Conservation (phyloP, 2,888 invertebrate species). For the Acholoe squamosa region DNA sequence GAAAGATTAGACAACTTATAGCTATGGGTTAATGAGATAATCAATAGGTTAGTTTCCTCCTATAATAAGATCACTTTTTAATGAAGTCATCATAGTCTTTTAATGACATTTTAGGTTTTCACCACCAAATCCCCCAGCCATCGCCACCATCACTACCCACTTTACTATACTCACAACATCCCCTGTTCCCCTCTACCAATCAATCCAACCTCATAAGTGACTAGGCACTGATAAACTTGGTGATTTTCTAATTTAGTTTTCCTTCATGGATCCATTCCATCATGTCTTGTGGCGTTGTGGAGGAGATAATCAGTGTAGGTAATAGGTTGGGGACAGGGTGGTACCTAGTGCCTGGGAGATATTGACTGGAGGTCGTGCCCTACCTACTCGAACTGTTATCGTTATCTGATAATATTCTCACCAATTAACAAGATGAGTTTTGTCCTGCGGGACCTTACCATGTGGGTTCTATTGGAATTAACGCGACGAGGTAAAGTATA, state of each 20-base stretch:
- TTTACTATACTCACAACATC: background rate
- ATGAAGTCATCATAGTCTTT: background rate
- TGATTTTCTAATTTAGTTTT: constrained; percentile 5
- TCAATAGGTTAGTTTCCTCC: background rate
- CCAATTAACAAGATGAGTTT: constrained; percentile 3
- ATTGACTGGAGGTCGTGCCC: constrained; percentile 16
- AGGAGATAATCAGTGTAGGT: constrained; percentile 29
- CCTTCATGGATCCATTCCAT: background rate
- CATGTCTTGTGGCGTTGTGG: background rate
- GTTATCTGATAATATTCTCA: constrained; percentile 9
- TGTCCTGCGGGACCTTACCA: background rate
- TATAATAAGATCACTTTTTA: constrained; percentile 27
- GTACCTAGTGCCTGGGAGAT: constrained; percentile 34
- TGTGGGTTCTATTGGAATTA: too few relatives aligned
- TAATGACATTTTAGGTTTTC: background rate
- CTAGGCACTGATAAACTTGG: constrained; percentile 17
- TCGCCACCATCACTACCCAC: background rate
- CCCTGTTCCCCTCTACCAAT: background rate
- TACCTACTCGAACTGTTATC: constrained; percentile 25
- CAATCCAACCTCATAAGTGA: background rate
- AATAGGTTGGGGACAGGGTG: constrained; percentile 5
- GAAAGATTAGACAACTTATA: background rate
- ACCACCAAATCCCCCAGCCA: background rate
- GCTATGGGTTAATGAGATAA: too few relatives aligned
- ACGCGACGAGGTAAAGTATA: too few relatives aligned